Evolutionary conservation across 2,888 invertebrate genomes (phyloP).

Genomic region (Punctoribates punctum): DNA sequence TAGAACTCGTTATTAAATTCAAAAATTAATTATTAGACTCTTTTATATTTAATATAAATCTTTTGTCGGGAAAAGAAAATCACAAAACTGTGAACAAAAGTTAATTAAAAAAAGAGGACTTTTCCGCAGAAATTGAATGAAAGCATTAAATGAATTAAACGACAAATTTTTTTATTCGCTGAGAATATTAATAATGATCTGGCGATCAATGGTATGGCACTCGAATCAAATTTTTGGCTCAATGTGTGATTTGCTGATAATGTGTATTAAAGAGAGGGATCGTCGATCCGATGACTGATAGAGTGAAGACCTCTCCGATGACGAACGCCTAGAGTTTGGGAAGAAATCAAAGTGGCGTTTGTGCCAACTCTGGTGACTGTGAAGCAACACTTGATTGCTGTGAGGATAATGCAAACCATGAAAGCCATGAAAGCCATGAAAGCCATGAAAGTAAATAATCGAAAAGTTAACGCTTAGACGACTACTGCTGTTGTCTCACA

Average conservation of each 20-base stretch:
- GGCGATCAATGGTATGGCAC: not conserved
- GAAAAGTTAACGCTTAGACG: conserved; percentile 14
- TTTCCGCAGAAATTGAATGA: not conserved
- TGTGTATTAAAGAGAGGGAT: not conserved
- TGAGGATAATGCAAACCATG: not conserved
- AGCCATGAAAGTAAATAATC: conserved; percentile 1
- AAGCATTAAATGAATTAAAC: not conserved
- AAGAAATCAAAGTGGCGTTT: not conserved
- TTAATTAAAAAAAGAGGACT: not conserved
- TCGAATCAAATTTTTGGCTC: not conserved
- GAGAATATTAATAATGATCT: not conserved
- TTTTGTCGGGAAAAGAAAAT: not conserved
- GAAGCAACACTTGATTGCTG: not conserved
- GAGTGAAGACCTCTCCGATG: not conserved
- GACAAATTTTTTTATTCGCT: not conserved
- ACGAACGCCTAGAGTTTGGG: not conserved
- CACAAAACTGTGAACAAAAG: conserved; percentile 5
- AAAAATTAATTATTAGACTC: no score
- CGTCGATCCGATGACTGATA: not conserved
- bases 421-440: not conserved
- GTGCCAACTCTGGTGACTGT: not conserved
- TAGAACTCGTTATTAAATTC: no score
- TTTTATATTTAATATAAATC: not conserved
- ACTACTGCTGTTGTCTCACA: not conserved
- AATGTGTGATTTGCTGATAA: not conserved